phyloP scores from a whole-genome alignment of 2,888 invertebrate genomes.

The Volucella bombylans region DNA sequence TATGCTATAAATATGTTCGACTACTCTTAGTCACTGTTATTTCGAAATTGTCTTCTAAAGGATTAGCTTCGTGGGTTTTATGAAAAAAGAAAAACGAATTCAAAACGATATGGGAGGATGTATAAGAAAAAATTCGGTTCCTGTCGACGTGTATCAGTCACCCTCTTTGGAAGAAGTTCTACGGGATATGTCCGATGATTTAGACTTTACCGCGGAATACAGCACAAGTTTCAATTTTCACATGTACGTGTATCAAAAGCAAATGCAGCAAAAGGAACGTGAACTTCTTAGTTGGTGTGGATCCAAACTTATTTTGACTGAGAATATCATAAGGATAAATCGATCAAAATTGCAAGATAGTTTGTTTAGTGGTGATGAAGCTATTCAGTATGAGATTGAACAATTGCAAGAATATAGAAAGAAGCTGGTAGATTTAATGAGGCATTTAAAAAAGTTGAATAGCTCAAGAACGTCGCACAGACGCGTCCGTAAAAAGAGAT shows the following conservation, averaged over 20 bases:
- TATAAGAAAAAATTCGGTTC: not conserved
- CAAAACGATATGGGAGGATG: constrained; percentile 46
- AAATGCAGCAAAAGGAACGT: constrained; percentile 74
- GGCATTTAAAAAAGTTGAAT: constrained; percentile 75
- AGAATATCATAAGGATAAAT: constrained; percentile 75
- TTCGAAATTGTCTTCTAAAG: too few species aligned
- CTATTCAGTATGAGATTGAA: constrained; percentile 66
- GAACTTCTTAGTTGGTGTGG: constrained; percentile 77
- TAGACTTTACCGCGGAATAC: not conserved
- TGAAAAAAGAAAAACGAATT: not conserved
- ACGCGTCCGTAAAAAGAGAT: constrained; percentile 23
- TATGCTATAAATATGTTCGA: too few species aligned
- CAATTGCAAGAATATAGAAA: constrained; percentile 75
- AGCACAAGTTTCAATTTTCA: constrained; percentile 72
- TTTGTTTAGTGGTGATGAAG: constrained; percentile 25
- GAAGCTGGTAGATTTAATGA: constrained; percentile 73
- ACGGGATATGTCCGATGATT: not conserved
- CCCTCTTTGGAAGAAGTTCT: constrained; percentile 36
- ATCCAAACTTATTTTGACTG: constrained; percentile 77
- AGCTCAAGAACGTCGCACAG: constrained; percentile 55
- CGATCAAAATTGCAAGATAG: constrained; percentile 24
- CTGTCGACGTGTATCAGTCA: constrained; percentile 1
- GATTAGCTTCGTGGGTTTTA: not conserved
- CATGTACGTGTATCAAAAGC: constrained; percentile 77
- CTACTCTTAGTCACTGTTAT: too few species aligned